Evolutionary conservation across 2,888 invertebrate species (phyloP), one percentile per base, ranked within the genome.

Genomic region (Drosophila pseudotalamancana): DNA sequence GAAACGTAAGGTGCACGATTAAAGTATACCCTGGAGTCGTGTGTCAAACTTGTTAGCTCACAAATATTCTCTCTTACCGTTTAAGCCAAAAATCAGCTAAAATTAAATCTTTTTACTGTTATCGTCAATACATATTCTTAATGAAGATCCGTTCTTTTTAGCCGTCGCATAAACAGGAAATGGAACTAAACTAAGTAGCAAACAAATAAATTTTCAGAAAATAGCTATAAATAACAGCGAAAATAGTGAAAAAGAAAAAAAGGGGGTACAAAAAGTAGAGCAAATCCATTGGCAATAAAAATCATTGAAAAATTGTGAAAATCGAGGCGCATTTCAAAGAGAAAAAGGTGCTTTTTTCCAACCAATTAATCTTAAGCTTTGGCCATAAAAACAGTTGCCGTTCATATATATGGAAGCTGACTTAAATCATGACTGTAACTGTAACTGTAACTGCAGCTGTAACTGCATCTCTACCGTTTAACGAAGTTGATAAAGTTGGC

Each of bases 311-410:
- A 39, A 27, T 27, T 12, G 16, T 31, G n/a, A 42, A 32, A 29
- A 19, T 1, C 42, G 32, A 25, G 54, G 31, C 34, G 29, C 29
- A 35, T 40, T 29, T 16, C 3, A n/a, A 34, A 37, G 1, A n/a
- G 18, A 29, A 31, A 31, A 48, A 19, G 14, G 50, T 8, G 12
- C 0, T 23, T 62, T 57, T 40, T 54, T 64, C 34, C 37, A 29
- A 48, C 32, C 72, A 72, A 72, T 72, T 72, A 72, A 72, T 72
- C 75, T 75, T 48, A 57, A 54, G 72, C 72, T 46, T 21, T 54
- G 55, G 31, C 45, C 45, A 71, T 71, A 74, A 71, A 71, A 56
- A 34, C 45, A 25, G 42, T 48, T 34, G 48, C 37, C 32, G 59
- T 54, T 25, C 29, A 39, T 49, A 25, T 23, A 45, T 46, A 39